Evolutionary conservation across 1,140 invertebrate genomes (phyloP).

Genomic region (Eulimnadia texana): DNA sequence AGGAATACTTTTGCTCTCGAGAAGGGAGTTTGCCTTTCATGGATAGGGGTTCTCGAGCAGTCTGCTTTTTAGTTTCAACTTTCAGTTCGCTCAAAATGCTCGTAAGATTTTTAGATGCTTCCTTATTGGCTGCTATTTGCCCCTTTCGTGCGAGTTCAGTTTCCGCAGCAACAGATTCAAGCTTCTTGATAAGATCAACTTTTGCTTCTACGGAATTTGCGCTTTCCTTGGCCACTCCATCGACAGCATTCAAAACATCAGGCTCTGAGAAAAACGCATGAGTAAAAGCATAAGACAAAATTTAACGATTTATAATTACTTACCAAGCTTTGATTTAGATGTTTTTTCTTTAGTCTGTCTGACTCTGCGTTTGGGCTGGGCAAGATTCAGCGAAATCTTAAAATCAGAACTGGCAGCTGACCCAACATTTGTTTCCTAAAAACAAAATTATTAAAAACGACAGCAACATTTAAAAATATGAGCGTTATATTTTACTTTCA

Average conservation of each 20-base stretch:
- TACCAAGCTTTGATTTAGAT: not conserved
- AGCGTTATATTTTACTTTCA: not conserved
- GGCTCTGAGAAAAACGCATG: slow-evolving; percentile 17
- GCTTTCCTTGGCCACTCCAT: slow-evolving; percentile 47
- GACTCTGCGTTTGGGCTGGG: slow-evolving; percentile 7
- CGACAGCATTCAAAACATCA: slow-evolving; percentile 36
- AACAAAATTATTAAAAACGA: not conserved
- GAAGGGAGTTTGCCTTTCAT: slow-evolving; percentile 17
- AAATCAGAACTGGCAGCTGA: not conserved
- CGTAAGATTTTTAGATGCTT: slow-evolving; percentile 10
- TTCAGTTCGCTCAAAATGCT: slow-evolving; percentile 21
- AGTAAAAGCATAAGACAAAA: no score
- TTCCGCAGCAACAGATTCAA: slow-evolving; percentile 27
- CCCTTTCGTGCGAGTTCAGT: not conserved
- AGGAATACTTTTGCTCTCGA: not conserved
- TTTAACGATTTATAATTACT: not conserved
- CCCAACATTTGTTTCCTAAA: not conserved
- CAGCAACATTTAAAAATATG: not conserved
- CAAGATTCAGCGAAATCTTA: slow-evolving; percentile 2
- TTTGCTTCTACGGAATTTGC: slow-evolving; percentile 51
- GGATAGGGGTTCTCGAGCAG: slow-evolving; percentile 14
- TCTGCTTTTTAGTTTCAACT: slow-evolving; percentile 15
- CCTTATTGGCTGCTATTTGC: slow-evolving; percentile 4
- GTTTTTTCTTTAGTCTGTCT: not conserved
- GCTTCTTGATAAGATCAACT: slow-evolving; percentile 53